Evolutionary conservation across 2,888 invertebrate species (phyloP), one percentile per base, ranked within the genome.

Genomic region (Oxycera nigricornis): DNA sequence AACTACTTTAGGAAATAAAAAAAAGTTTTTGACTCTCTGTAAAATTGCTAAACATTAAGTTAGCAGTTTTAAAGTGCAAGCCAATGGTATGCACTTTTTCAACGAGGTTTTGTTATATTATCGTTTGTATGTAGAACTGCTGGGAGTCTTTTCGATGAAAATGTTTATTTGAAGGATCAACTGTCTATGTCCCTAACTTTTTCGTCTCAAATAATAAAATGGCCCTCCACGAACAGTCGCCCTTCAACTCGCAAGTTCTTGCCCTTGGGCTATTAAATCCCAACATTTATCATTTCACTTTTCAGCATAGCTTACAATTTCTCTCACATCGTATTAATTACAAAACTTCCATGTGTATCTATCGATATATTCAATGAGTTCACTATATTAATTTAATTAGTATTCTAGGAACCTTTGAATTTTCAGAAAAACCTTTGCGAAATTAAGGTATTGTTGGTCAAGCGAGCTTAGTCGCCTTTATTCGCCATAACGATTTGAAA

Each of bases 371-470:
- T 59, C 31, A 28, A 62, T 62, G 20, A 62, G 2, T 17, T 52
- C 39, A 52, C 28, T 50, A 30, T 9, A 68, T 52, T n/a, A n/a
- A n/a, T n/a, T 52, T 30, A 68, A 28, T 52, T 26, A 35, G 52
- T 35, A 73, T 75, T 75, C 73, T 62, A 24, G 62, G 75, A 75
- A 73, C 65, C 73, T 31, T 28, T 30, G 52, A 50, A 68, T 68
- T 68, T 52, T 28, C 17, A 62, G 62, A 68, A 68, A 52, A 52
- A 68, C 68, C 68, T 50, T 50, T 50, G 28, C 50, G 30, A 50
- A 20, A 35, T 59, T 17, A 24, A 55, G 52, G 20, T 6, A 55
- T 55, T 55, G 52, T 55, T 55, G 24, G n/a, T n/a, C n/a, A n/a
- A n/a, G n/a, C n/a, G n/a, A n/a, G n/a, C n/a, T n/a, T n/a, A n/a